Conservation (phyloP, 2,888 invertebrate genomes). For the Tachina lurida region DNA sequence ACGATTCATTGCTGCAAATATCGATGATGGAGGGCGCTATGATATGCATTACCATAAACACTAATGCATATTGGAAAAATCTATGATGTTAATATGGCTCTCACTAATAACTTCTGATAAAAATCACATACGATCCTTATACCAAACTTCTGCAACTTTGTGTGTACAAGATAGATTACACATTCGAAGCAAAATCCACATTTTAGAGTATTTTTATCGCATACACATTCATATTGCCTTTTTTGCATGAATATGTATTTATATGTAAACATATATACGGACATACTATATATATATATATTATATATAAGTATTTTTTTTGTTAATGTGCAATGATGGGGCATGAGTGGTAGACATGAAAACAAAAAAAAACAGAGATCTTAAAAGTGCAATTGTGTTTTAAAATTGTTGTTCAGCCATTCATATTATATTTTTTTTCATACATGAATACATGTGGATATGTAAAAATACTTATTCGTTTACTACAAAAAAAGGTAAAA, state of each 20-base stretch:
- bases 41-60: too few species aligned
- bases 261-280: too few species aligned
- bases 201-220: conserved; percentile 8
- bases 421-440: neutral
- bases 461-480: neutral
- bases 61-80: too few species aligned
- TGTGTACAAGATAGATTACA: conserved; percentile 27
- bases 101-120: too few species aligned
- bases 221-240: neutral
- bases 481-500: conserved; percentile 12
- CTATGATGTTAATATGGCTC: too few species aligned
- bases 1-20: too few species aligned
- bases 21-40: too few species aligned
- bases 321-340: conserved; percentile 12
- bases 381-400: conserved; percentile 67
- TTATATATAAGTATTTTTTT: too few species aligned
- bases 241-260: neutral
- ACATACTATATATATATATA: too few species aligned
- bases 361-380: conserved; percentile 34
- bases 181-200: conserved; percentile 45
- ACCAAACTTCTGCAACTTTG: too few species aligned
- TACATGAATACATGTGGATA: neutral
- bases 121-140: too few species aligned
- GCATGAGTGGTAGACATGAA: conserved; percentile 17
- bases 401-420: conserved; percentile 43